Evolutionary conservation across 92 coral and sea anemone species (phyloP), one percentile per base, ranked within the genome.

Genomic region (Zoanthus sansibaricus): DNA sequence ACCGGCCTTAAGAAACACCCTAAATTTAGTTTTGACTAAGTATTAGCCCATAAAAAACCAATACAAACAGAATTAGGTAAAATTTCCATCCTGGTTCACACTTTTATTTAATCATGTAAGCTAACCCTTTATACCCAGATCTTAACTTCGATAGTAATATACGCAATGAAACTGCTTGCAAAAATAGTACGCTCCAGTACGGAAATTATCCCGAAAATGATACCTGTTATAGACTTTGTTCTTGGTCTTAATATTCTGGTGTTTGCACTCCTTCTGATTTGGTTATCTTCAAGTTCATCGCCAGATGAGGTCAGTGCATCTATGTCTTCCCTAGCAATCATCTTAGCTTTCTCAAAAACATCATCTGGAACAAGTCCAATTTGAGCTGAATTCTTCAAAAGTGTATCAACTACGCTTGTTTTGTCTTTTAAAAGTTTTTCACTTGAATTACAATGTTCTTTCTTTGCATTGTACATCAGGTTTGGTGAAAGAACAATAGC

Each of bases 401-500:
- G 89, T 25, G 86, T 94, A 56, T 94, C 94, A 75, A 97, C 84
- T 33, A 97, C 94, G 32, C 87, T 71, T 54, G 98, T 97, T 82
- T 95, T 98, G 83, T 97, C 99, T 72, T 89, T 97, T 33, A 97
- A 93, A 66, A 93, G 87, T 76, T 89, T 95, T 68, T 97, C 99
- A 15, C 94, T 89, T 37, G 90, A 84, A 76, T 88, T 87, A 71
- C 94, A 92, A 70, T 94, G 94, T 45, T 97, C 98, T 68, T 94
- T 97, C 87, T 91, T 90, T 25, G 90, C 61, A 66, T 89, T 92
- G 89, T 93, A 90, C 79, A 97, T 95, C 17, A 97, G 94, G 77
- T 97, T 97, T 10, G 99, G 99, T 16, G 99, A 92, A 13, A 97
- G 87, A 42, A 97, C 98, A 75, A 97, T 97, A 17, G 99, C 99